Conservation (phyloP, 2,888 invertebrate species). For the Eremobia ochroleuca region DNA sequence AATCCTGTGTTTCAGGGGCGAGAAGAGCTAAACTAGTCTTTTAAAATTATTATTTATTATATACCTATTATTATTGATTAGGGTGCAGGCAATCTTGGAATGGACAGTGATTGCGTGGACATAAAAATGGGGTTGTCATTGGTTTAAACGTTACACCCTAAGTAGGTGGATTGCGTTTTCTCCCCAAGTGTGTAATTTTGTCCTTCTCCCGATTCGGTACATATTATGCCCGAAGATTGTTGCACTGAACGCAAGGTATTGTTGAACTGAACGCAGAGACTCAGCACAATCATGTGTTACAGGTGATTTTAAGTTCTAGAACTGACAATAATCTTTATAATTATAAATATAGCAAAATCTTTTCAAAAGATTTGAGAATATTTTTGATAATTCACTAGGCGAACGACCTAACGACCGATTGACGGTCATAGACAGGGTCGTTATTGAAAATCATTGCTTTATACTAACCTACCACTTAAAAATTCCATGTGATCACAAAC, state of each 20-base stretch:
- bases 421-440: constrained; percentile 50
- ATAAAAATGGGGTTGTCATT: too few species aligned
- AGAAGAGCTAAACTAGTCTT: too few species aligned
- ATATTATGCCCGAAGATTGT: not conserved
- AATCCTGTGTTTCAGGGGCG: too few species aligned
- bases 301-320: not conserved
- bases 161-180: not conserved
- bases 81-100: too few species aligned
- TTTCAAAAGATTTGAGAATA: not conserved
- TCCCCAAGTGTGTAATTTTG: too few species aligned
- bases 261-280: not conserved
- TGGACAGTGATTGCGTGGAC: too few species aligned
- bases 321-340: not conserved
- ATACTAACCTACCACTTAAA: constrained; percentile 45
- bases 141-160: not conserved
- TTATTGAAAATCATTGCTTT: constrained; percentile 55
- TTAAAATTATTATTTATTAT: too few species aligned
- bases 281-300: not conserved
- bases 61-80: too few species aligned
- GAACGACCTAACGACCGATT: constrained; percentile 35
- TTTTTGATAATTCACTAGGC: constrained; percentile 3
- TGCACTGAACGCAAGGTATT: not conserved
- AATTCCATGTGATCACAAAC: constrained; percentile 16
- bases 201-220: not conserved
- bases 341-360: not conserved